Conservation (phyloP, 2,888 invertebrate genomes). For the Calameuta filiformis region DNA sequence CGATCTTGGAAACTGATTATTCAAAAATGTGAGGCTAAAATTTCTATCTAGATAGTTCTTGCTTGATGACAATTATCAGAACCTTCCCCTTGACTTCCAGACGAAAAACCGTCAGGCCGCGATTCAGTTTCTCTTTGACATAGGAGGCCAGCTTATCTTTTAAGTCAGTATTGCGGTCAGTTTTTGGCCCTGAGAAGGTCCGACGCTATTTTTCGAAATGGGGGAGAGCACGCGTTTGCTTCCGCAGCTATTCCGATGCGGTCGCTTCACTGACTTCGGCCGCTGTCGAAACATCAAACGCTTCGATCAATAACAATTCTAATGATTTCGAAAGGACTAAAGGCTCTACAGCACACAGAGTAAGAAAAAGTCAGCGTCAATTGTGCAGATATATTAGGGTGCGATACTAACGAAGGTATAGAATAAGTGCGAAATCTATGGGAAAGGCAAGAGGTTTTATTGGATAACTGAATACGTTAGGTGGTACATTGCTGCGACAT, state of each 20-base stretch:
- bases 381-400: too few species aligned
- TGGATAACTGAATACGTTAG: too few species aligned
- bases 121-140: not conserved
- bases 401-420: too few species aligned
- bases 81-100: not conserved
- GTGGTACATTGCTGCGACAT: slow-evolving; percentile 13
- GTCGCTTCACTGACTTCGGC: not conserved
- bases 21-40: not conserved
- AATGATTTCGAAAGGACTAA: too few species aligned
- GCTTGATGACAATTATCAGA: not conserved
- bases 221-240: not conserved
- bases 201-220: not conserved
- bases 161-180: not conserved
- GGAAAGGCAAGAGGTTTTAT: too few species aligned
- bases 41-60: not conserved
- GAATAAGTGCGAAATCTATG: too few species aligned
- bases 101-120: not conserved
- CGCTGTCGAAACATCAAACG: not conserved
- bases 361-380: too few species aligned
- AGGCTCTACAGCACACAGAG: too few species aligned
- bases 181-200: not conserved
- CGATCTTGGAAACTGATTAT: not conserved
- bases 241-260: not conserved
- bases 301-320: too few species aligned
- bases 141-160: not conserved